Conservation (phyloP, 2,888 invertebrate species). For the Ochlodes sylvanus region DNA sequence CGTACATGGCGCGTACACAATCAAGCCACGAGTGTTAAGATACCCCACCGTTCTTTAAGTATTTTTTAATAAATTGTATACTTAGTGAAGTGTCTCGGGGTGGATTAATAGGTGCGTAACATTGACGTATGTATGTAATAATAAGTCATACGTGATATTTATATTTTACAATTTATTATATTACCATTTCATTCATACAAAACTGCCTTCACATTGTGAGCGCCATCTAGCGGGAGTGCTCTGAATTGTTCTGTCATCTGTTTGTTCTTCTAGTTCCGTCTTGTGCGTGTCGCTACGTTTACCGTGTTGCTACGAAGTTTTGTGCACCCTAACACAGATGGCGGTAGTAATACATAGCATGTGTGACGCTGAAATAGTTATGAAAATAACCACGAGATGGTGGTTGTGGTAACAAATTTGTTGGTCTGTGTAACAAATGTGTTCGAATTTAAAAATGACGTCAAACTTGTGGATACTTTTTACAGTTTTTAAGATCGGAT, state of each 20-base stretch:
- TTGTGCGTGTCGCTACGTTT: background rate
- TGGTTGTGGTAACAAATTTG: background rate
- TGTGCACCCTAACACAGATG: constrained; percentile 4
- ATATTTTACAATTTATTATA: too few species aligned
- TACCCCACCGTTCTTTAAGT: too few species aligned
- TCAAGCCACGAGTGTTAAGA: too few species aligned
- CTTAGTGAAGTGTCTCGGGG: too few species aligned
- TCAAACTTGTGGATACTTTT: too few species aligned
- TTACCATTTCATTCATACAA: too few species aligned
- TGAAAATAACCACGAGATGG: background rate
- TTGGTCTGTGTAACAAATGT: background rate
- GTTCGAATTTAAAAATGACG: background rate
- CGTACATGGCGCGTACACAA: too few species aligned
- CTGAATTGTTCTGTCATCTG: background rate
- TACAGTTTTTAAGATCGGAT: too few species aligned
- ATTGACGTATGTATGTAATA: too few species aligned
- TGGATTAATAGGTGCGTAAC: too few species aligned
- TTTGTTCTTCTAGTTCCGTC: background rate
- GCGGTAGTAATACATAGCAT: constrained; percentile 1
- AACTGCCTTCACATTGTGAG: background rate
- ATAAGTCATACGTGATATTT: too few species aligned
- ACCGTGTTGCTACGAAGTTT: background rate
- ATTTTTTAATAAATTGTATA: too few species aligned
- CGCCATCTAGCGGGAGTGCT: background rate
- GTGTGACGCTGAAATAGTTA: background rate